A percentile compares a stretch with the other conserved stretches of the same genome.
Conservation (phyloP, 2,113 vertebrate genomes). For the Ammospiza caudacuta region DNA sequence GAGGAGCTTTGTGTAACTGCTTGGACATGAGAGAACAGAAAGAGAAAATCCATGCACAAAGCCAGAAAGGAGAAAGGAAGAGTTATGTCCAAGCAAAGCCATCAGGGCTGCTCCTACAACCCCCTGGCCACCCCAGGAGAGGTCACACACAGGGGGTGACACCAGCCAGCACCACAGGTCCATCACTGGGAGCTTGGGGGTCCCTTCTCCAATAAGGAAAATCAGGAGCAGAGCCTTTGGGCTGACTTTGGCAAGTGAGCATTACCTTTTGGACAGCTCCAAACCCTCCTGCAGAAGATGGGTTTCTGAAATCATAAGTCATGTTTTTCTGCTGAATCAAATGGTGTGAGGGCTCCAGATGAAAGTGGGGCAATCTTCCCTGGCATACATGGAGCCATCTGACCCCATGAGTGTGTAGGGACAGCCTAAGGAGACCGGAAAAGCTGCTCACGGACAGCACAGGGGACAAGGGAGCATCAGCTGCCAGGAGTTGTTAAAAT, state of each 20-base stretch:
- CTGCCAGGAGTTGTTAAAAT: not conserved
- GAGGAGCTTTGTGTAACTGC: not conserved
- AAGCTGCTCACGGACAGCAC: not conserved
- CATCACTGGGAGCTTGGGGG: not conserved
- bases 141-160: not conserved
- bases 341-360: rapidly evolving
- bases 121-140: not conserved
- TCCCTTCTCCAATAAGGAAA: not conserved
- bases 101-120: not conserved
- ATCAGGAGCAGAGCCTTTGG: not conserved
- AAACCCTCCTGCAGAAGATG: not conserved
- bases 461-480: not conserved
- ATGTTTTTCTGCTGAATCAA: not conserved
- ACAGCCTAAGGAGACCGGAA: not conserved
- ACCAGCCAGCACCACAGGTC: not conserved
- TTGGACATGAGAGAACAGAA: not conserved
- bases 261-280: not conserved
- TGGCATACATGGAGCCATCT: not conserved
- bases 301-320: not conserved
- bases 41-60: not conserved
- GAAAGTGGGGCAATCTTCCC: not conserved
- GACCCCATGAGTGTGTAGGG: not conserved
- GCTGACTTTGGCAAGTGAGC: not conserved
- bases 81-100: not conserved
- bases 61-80: not conserved